Evolutionary conservation across 1,140 invertebrate genomes (phyloP), one percentile per base, ranked within the genome.

Genomic region (Lethrus apterus): DNA sequence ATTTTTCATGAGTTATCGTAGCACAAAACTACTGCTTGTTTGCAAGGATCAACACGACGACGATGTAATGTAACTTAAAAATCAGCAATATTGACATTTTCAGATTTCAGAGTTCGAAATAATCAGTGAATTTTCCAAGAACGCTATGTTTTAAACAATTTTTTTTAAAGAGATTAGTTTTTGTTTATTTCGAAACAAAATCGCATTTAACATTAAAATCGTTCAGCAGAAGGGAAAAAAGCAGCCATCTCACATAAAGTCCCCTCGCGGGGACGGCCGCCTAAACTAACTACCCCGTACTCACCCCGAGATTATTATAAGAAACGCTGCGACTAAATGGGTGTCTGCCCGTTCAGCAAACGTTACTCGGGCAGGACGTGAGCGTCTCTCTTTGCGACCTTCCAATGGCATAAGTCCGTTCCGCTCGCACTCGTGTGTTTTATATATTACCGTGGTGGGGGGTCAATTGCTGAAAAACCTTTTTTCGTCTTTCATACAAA

Each of bases 401-500:
- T 5, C 14, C 15, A 10, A 8, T 33, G 17, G 10, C 9, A 11
- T 5, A 11, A 15, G 3, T 30, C 30, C 29, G 17, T 50, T 35
- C 48, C 41, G 26, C 8, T 52, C 41, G 20, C 48, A 40, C 47
- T 45, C 40, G 43, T 57, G 54, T 50, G 46, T 56, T 56, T 55
- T 50, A 57, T 57, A 57, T 49, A 54, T 58, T 51, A 54, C 31
- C 50, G 41, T 45, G 51, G 56, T 52, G 54, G 54, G 59, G 59
- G 54, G 47, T 52, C 49, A 50, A 56, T 59, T 59, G 56, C 55
- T 58, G 53, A 58, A 57, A 57, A 61, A 53, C 56, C 51, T 60
- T 62, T 62, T 62, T 60, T 59, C 51, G 51, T 57, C 54, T 59
- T 64, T 63, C 62, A 64, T 66, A 63, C 59, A 61, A 64, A 65